Evolutionary conservation across 2,888 invertebrate species (phyloP), one percentile per base, ranked within the genome.

Genomic region (Meganola albula): DNA sequence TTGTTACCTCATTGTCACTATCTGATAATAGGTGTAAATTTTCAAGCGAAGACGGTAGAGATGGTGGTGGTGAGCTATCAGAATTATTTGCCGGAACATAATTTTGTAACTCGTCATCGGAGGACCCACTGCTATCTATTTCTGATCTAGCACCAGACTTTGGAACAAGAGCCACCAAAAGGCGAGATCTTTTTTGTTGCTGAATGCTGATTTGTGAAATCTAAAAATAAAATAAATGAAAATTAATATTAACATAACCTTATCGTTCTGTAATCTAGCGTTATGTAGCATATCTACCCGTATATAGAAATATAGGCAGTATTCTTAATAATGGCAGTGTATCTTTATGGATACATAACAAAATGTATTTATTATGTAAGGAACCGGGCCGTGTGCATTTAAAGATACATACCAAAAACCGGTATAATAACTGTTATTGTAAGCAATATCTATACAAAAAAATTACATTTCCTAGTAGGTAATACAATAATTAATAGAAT

Each of bases 81-180:
- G 35, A 42, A 37, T 37, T 9, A 23, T 28, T 24, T 30, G 27
- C 28, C 27, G 31, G 34, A 11, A 6, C 8, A 20, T 31, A 38
- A 9, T 34, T 11, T 23, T 13, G 12, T 2, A 13, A 10, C 9
- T 42, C 31, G 22, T 32, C 31, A 9, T 27, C 27, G 18, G 38
- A 38, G 30, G 30, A 33, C 10, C 27, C 35, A 32, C 34, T 39
- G 14, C 34, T 25, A 24, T 40, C 35, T 9, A 33, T 10, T 31
- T 40, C 40, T 9, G 44, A 44, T 37, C 35, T 33, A 18, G 37
- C 37, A 10, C 44, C 40, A 11, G 40, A 12, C 20, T 33, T 40
- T 4, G 35, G 37, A 24, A 37, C 44, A 33, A 44, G 44, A 28
- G 37, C 37, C 8, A 37, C 14, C 7, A 37, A 9, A 23, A 18